Evolutionary conservation across 35 echinoderm and acorn worm genomes (phyloP).

Genomic region (Heliocidaris tuberculata): DNA sequence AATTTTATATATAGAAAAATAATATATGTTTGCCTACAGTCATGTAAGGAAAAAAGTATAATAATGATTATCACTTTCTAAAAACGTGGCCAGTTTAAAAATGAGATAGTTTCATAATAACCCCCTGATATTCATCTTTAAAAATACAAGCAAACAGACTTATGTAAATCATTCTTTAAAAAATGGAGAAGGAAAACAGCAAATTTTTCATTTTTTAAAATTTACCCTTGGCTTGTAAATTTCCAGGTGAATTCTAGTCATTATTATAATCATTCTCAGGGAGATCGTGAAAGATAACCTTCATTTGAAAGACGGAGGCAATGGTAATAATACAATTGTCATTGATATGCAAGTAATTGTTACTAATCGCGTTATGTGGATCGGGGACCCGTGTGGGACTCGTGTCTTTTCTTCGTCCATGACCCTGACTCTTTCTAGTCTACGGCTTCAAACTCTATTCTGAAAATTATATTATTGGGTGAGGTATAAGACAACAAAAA

Average conservation of each 20-base stretch:
- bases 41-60: not conserved
- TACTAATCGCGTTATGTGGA: conserved; percentile 16
- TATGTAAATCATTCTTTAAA: not conserved
- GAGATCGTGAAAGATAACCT: not conserved
- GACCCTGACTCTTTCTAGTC: not conserved
- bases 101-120: not conserved
- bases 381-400: not conserved
- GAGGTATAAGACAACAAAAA: not conserved
- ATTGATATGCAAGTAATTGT: conserved; percentile 18
- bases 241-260: not conserved
- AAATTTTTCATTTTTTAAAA: not conserved
- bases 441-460: not conserved
- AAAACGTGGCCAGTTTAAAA: not conserved
- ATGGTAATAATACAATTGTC: conserved; percentile 5
- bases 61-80: not conserved
- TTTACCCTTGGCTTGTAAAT: not conserved
- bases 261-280: not conserved
- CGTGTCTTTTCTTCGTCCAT: not conserved
- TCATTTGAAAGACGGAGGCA: not conserved
- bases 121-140: not conserved
- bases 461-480: not conserved
- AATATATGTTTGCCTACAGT: not conserved
- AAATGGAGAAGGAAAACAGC: not conserved
- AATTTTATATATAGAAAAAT: not conserved
- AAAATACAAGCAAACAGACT: not conserved